These are phyloP conservation scores for Actinopyga echinites DNA, from an alignment of 53 echinoderm and acorn worm genomes.

Conservation along the genomic window DNA sequence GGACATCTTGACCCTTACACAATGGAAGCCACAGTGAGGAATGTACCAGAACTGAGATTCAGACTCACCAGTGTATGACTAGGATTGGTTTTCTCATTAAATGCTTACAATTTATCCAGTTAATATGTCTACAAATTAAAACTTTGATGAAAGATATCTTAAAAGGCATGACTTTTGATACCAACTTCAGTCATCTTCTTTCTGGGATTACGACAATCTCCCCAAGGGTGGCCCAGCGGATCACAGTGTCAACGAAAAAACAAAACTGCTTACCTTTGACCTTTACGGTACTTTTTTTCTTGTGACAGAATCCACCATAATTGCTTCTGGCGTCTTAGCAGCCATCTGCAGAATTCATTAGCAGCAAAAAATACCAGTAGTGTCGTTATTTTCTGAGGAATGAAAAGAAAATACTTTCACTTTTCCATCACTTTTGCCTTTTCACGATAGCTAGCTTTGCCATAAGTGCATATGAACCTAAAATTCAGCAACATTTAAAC, in stretches of 20 bases:
- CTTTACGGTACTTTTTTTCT: constrained; percentile 18
- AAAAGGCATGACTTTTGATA: neutral
- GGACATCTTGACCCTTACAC: neutral
- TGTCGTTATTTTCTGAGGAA: constrained; percentile 5
- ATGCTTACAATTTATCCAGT: neutral
- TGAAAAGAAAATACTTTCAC: constrained; percentile 24
- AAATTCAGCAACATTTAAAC: neutral
- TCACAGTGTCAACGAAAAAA: constrained; percentile 5
- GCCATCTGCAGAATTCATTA: constrained; percentile 25
- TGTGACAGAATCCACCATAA: constrained; percentile 17
- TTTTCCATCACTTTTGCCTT: neutral
- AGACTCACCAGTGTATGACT: neutral
- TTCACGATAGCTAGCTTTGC: neutral
- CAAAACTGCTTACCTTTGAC: constrained; percentile 35
- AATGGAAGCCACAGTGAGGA: neutral
- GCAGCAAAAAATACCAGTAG: neutral
- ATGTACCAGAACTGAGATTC: neutral
- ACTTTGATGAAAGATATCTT: constrained; percentile 18
- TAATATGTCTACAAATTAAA: constrained; percentile 28
- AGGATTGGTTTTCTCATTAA: constrained; percentile 25
- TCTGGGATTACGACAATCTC: neutral
- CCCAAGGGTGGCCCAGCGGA: constrained; percentile 24
- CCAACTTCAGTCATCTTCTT: neutral
- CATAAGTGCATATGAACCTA: constrained; percentile 19
- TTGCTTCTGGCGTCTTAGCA: constrained; percentile 25